A percentile compares a stretch with the other conserved stretches of the same genome.
Evolutionary conservation across 1,140 invertebrate species (phyloP).

Genomic region (Xylocopa sonorina): DNA sequence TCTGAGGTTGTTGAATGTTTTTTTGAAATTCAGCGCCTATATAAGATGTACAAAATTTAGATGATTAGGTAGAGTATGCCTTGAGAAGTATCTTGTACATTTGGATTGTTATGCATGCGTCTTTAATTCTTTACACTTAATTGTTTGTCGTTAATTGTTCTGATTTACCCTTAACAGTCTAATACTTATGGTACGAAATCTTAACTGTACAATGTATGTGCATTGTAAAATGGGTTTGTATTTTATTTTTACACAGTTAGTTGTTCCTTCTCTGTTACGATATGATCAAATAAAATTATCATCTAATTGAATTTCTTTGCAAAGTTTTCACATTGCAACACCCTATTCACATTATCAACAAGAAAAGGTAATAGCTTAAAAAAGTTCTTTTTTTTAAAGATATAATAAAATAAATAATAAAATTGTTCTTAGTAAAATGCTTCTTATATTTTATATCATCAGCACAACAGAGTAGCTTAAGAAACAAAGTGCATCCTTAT

Average conservation of each 20-base stretch:
- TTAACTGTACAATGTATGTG: not conserved
- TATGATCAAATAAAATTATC: constrained; percentile 38
- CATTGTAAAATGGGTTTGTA: constrained; percentile 21
- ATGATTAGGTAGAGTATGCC: not conserved
- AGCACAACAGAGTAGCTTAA: not conserved
- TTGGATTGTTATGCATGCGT: constrained; percentile 31
- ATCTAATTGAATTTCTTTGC: not conserved
- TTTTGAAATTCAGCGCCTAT: not conserved
- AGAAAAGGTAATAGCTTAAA: no score
- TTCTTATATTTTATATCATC: not conserved
- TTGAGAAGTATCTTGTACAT: constrained; percentile 9
- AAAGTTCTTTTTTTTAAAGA: no score
- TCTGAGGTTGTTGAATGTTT: not conserved
- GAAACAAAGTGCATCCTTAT: not conserved
- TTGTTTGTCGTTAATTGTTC: constrained; percentile 1
- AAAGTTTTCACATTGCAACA: not conserved
- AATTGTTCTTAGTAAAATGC: no score
- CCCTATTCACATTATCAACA: not conserved
- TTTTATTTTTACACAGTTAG: constrained; percentile 25
- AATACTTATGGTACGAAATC: not conserved
- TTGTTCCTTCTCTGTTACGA: constrained; percentile 9
- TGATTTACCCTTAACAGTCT: not conserved
- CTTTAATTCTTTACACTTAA: constrained; percentile 3
- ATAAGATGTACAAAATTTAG: not conserved
- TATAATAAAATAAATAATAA: no score